Evolutionary conservation across 2,888 invertebrate species (phyloP).

Genomic region (Chesias legatella): DNA sequence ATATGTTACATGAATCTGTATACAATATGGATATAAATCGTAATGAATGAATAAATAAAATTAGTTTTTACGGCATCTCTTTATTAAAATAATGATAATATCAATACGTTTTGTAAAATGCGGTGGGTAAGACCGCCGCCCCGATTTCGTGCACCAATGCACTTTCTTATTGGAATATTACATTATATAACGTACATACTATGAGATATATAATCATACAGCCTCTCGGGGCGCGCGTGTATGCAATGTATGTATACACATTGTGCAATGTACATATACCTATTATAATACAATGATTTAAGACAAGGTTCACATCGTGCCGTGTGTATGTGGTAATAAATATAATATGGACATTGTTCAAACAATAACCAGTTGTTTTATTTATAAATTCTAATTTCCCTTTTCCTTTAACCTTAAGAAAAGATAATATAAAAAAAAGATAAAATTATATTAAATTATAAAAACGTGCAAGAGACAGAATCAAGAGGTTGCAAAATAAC

Average conservation of each 20-base stretch:
- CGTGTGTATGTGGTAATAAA: conserved; percentile 94
- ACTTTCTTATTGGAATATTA: conserved; percentile 81
- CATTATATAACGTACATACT: conserved; percentile 81
- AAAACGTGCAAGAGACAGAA: too few relatives aligned
- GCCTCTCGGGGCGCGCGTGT: conserved; percentile 84
- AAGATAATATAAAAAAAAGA: too few relatives aligned
- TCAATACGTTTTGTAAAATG: conserved; percentile 79
- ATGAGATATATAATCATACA: conserved; percentile 81
- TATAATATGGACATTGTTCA: conserved; percentile 94
- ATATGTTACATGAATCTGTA: conserved; percentile 84
- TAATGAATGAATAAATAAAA: conserved; percentile 78
- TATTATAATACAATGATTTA: conserved; percentile 86
- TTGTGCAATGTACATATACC: conserved; percentile 87
- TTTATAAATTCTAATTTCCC: conserved; percentile 40
- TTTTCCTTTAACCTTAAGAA: neutral
- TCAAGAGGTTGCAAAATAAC: too few relatives aligned
- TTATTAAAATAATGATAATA: conserved; percentile 80
- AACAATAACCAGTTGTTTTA: conserved; percentile 82
- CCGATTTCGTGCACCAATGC: conserved; percentile 81
- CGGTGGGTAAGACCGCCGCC: conserved; percentile 75
- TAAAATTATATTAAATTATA: too few relatives aligned
- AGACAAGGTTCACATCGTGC: conserved; percentile 95
- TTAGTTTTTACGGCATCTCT: conserved; percentile 80
- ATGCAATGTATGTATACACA: conserved; percentile 85
- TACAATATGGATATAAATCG: conserved; percentile 81